Percentiles rank a stretch among this genome's conserved stretches.
Evolutionary conservation across 2,113 vertebrate genomes (phyloP).

Genomic region (Cyanoliseus patagonus): DNA sequence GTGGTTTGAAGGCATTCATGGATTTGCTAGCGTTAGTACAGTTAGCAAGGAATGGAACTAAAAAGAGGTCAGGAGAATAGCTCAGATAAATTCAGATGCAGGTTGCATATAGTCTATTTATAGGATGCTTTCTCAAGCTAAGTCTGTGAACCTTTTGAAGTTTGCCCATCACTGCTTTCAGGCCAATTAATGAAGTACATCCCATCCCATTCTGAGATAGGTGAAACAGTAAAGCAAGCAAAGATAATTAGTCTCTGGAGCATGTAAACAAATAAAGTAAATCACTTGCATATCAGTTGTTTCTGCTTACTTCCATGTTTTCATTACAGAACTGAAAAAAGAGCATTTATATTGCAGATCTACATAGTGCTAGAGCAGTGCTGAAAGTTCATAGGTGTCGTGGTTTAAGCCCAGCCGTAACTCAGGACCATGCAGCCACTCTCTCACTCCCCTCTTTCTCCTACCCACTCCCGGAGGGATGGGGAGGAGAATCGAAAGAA

Average conservation of each 20-base stretch:
- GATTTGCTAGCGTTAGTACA: background rate
- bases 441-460: no score
- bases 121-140: constrained; percentile 2
- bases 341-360: background rate
- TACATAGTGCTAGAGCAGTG: background rate
- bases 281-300: constrained; percentile 49
- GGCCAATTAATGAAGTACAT: constrained; percentile 41
- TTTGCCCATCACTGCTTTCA: constrained; percentile 27
- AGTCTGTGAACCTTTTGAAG: constrained; percentile 60
- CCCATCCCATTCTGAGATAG: background rate
- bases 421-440: no score
- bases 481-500: no score
- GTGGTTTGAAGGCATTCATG: background rate
- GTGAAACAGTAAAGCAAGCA: constrained; percentile 57
- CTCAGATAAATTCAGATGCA: background rate
- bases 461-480: no score
- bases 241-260: constrained; percentile 68
- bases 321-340: background rate
- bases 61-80: constrained; percentile 6
- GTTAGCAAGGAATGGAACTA: background rate
- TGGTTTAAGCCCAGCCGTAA: no score
- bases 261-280: constrained; percentile 52
- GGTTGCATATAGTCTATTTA: constrained; percentile 35
- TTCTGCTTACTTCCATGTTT: constrained; percentile 14
- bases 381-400: background rate